Base-by-base conservation (phyloP, 2,888 invertebrate genomes). In the Hirtodrosophila cameraria region DNA sequence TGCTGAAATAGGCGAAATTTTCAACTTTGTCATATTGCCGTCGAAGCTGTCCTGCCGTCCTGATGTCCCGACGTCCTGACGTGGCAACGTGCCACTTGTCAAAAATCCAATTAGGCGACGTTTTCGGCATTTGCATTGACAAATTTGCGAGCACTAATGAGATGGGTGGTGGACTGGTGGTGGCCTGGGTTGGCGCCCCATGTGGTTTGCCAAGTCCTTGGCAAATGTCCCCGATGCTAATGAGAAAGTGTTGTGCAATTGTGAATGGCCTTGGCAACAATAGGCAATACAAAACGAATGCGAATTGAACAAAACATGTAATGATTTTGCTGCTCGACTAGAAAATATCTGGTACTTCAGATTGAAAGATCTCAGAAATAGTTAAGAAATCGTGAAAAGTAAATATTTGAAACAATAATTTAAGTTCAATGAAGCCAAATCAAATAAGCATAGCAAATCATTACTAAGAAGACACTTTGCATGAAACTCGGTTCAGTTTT, bases 61-160 rank as follows among this genome's bases (percentile, higher is more conserved):
- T n/a, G n/a, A n/a, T n/a, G n/a, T n/a, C n/a, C n/a, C n/a, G n/a
- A n/a, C n/a, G n/a, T n/a, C n/a, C n/a, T n/a, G n/a, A n/a, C n/a
- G n/a, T n/a, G n/a, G n/a, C n/a, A n/a, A 33, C 49, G 33, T 50
- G 38, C 41, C 57, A 69, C 67, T 67, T 70, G 57, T 77, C 79
- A 77, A 77, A 79, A 79, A 76, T 76, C 70, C 76, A 78, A 78
- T 78, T 78, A 79, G 66, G 64, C 70, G 23, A 57, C 62, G 38
- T 58, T 63, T 58, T 59, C 42, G 65, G 38, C 46, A 53, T 53
- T 75, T 61, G 58, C 67, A 75, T 59, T 60, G 61, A 46, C 72
- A 64, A 62, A 62, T 61, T 75, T 39, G 45, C 42, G 43, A 13
- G 28, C 48, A 39, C 72, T 70, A 70, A 77, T 70, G 66, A 75